Evolutionary conservation across 2,113 vertebrate species (phyloP).

Genomic region (Gulo gulo): DNA sequence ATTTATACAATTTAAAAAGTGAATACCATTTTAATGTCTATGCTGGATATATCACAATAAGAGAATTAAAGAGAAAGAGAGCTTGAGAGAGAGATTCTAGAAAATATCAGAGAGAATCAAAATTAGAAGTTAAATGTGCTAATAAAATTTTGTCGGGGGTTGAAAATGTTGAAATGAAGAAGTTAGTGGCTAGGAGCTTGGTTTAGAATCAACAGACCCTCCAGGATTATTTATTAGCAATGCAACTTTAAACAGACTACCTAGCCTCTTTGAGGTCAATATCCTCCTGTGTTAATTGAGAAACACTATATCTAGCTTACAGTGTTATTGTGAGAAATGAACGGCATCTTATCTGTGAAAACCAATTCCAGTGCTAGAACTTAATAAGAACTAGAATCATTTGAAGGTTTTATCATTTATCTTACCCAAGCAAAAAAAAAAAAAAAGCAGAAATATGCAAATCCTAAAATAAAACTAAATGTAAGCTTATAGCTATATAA

Average conservation of each 20-base stretch:
- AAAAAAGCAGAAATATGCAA: neutral
- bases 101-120: neutral
- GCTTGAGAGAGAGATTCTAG: neutral
- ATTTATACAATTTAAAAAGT: neutral
- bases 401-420: neutral
- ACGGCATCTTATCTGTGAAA: neutral
- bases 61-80: neutral
- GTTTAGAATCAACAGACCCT: neutral
- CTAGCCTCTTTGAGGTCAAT: neutral
- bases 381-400: neutral
- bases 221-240: neutral
- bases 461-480: neutral
- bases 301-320: neutral
- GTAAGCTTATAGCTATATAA: neutral
- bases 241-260: neutral
- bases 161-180: neutral
- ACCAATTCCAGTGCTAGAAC: neutral
- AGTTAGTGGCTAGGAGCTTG: neutral
- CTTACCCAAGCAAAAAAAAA: neutral
- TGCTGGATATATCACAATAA: neutral
- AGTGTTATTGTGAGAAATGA: neutral
- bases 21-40: neutral
- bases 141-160: neutral
- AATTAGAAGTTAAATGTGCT: neutral
- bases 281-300: neutral